phyloP scores from a whole-genome alignment of 2,113 vertebrate species.

The Brienomyrus brachyistius region DNA sequence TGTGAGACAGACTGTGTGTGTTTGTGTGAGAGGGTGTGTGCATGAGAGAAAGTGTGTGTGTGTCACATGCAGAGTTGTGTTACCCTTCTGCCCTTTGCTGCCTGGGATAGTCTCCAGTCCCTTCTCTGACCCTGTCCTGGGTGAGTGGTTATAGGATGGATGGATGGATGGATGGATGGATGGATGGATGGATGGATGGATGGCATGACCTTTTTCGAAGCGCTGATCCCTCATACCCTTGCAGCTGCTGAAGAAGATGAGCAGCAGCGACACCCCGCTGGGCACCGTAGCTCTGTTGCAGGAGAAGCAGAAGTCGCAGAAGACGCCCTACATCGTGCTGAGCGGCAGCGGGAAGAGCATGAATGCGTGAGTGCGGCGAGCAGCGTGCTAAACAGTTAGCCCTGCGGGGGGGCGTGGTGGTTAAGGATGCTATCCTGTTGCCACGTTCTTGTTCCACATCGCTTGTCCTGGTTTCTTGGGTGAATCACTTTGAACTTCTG shows the following conservation, averaged over 20 bases:
- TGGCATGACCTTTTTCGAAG: not conserved
- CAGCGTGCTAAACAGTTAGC: not conserved
- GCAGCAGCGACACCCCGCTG: slow-evolving; percentile 84
- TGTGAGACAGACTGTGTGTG: no score
- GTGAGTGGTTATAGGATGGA: not conserved
- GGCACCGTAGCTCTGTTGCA: slow-evolving; percentile 86
- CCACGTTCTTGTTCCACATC: not conserved
- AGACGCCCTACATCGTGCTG: slow-evolving; percentile 85
- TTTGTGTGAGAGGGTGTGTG: no score
- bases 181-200: no score
- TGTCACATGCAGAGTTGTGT: no score
- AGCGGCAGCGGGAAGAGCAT: slow-evolving; percentile 91
- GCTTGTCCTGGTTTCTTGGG: not conserved
- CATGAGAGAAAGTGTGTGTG: no score
- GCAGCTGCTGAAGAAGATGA: slow-evolving; percentile 89
- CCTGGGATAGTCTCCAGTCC: not conserved
- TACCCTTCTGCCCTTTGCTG: not conserved
- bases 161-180: no score
- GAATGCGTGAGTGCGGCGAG: slow-evolving; percentile 65
- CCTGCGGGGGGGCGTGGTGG: not conserved
- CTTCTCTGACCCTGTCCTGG: not conserved
- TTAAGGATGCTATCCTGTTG: not conserved
- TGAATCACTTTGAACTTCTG: not conserved
- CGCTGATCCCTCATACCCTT: not conserved
- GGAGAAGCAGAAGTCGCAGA: slow-evolving; percentile 92